Conservation (phyloP, 2,888 invertebrate genomes). For the Cyclophora albipunctata region DNA sequence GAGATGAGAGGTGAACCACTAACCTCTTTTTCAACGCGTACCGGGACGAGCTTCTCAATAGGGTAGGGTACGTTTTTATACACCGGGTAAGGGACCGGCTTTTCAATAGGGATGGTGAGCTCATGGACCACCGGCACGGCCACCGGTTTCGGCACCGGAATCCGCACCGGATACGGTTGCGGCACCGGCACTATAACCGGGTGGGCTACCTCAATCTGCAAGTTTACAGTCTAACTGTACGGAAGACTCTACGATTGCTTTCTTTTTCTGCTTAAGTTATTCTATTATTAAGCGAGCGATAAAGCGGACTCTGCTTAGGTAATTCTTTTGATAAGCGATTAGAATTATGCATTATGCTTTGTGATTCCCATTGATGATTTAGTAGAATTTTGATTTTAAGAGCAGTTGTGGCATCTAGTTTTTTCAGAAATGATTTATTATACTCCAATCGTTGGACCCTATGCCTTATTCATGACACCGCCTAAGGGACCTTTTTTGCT, state of each 20-base stretch:
- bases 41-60: constrained; percentile 83
- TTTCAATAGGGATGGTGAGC: constrained; percentile 75
- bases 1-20: constrained; percentile 24
- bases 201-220: constrained; percentile 82
- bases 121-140: constrained; percentile 80
- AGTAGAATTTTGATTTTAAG: too few relatives aligned
- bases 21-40: constrained; percentile 83
- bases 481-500: too few relatives aligned
- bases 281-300: too few relatives aligned
- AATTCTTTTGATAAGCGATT: too few relatives aligned
- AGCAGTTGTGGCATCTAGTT: too few relatives aligned
- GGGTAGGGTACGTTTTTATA: constrained; percentile 82
- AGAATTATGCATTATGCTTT: too few relatives aligned
- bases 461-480: too few relatives aligned
- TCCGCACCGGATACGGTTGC: constrained; percentile 84
- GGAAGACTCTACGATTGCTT: constrained; percentile 6
- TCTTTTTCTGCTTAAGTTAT: constrained; percentile 15
- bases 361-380: too few relatives aligned
- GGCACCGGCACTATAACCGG: constrained; percentile 85
- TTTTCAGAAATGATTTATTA: too few relatives aligned
- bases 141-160: constrained; percentile 82
- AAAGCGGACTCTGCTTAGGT: too few relatives aligned
- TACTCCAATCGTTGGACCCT: too few relatives aligned
- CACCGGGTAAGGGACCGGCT: constrained; percentile 80
- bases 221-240: constrained; percentile 27